Conservation (phyloP, 1,140 invertebrate species). For the Sarcophaga peregrina region DNA sequence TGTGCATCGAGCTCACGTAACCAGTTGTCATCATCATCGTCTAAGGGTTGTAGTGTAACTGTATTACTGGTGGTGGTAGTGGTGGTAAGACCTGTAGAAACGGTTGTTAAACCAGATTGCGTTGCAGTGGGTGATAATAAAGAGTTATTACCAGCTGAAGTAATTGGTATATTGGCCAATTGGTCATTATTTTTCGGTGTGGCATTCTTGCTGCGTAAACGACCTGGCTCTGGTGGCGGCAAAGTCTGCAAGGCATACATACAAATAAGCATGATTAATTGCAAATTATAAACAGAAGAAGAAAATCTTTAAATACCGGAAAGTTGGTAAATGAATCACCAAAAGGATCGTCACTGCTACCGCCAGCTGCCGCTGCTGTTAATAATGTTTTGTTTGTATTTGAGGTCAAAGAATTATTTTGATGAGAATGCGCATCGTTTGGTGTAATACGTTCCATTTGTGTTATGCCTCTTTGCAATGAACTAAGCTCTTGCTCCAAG, state of each 20-base stretch:
- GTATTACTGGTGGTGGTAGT: slow-evolving; percentile 46
- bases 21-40: slow-evolving; percentile 60
- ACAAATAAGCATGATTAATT: neutral
- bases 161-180: slow-evolving; percentile 5
- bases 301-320: slow-evolving; percentile 65
- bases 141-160: slow-evolving; percentile 49
- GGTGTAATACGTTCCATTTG: slow-evolving; percentile 89
- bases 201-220: slow-evolving; percentile 58
- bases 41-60: slow-evolving; percentile 39
- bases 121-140: slow-evolving; percentile 52
- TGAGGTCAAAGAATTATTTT: neutral
- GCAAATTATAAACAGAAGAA: neutral
- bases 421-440: slow-evolving; percentile 67
- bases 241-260: slow-evolving; percentile 65
- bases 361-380: slow-evolving; percentile 51
- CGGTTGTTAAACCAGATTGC: slow-evolving; percentile 36
- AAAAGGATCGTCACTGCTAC: slow-evolving; percentile 76
- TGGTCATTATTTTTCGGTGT: slow-evolving; percentile 49
- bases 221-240: slow-evolving; percentile 70
- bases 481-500: slow-evolving; percentile 91
- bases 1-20: slow-evolving; percentile 61
- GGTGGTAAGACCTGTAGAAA: slow-evolving; percentile 48
- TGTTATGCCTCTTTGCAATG: slow-evolving; percentile 86
- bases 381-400: slow-evolving; percentile 56
- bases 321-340: slow-evolving; percentile 83